Percentiles rank a stretch among this genome's conserved stretches.
phyloP scores from a whole-genome alignment of 2,113 vertebrate genomes.

The Naja naja region DNA sequence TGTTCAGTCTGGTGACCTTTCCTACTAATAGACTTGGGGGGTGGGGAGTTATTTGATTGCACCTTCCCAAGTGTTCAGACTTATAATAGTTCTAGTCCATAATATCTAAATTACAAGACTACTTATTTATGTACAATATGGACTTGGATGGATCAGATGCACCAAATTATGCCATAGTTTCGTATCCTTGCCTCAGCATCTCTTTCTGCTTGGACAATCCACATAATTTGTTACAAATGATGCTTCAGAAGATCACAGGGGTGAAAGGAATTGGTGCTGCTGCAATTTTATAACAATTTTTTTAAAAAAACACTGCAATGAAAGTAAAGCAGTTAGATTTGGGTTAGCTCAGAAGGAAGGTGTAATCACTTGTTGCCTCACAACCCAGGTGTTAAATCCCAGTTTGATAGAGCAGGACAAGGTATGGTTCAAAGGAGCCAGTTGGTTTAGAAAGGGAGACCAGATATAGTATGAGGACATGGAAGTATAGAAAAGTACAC shows the following conservation, averaged over 20 bases:
- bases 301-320: not conserved
- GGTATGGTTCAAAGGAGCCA: not conserved
- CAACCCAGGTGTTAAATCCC: not conserved
- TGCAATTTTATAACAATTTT: not conserved
- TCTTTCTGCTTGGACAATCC: not conserved
- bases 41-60: not conserved
- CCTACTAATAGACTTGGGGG: not conserved
- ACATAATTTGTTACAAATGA: slow-evolving; percentile 33
- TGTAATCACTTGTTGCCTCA: not conserved
- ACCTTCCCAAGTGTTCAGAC: not conserved
- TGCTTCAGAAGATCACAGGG: not conserved
- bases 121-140: not conserved
- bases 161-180: not conserved
- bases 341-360: not conserved
- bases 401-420: not conserved
- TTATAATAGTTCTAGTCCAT: not conserved
- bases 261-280: not conserved
- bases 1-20: not conserved
- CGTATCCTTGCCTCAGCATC: not conserved
- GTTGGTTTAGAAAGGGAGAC: not conserved
- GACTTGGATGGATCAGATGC: slow-evolving; percentile 21
- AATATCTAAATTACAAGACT: not conserved
- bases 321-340: not conserved
- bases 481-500: not conserved
- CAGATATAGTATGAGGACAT: not conserved